These are phyloP conservation scores for Anarsia innoxiella DNA, from an alignment of 2,888 invertebrate genomes.

Conservation along the genomic window DNA sequence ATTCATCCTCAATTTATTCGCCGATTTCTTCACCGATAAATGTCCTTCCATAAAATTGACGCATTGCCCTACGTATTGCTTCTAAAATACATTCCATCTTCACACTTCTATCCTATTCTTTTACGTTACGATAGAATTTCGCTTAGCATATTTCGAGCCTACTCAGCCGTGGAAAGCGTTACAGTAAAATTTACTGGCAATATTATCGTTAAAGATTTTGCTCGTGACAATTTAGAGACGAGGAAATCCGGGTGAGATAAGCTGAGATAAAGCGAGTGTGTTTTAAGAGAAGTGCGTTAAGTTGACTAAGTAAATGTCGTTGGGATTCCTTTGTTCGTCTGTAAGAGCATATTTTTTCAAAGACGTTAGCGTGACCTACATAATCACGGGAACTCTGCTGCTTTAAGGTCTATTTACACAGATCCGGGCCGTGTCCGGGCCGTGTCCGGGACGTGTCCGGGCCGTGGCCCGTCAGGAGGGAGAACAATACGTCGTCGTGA, in stretches of 20 bases:
- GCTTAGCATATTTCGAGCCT: background rate
- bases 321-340: background rate
- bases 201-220: conserved; percentile 12
- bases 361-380: background rate
- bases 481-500: too few relatives aligned
- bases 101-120: background rate
- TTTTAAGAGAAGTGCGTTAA: conserved; percentile 4
- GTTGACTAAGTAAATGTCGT: conserved; percentile 2
- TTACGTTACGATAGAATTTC: too few relatives aligned
- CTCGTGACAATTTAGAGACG: conserved; percentile 7
- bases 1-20: conserved; percentile 26
- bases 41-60: conserved; percentile 38
- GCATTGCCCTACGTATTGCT: conserved; percentile 15
- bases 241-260: conserved; percentile 1
- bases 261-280: conserved; percentile 3
- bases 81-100: background rate
- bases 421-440: too few relatives aligned
- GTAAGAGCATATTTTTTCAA: background rate
- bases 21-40: conserved; percentile 33
- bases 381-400: too few relatives aligned
- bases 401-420: too few relatives aligned
- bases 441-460: too few relatives aligned
- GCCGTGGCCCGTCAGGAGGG: too few relatives aligned
- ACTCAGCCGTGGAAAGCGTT: background rate
- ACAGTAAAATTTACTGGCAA: conserved; percentile 7